These are phyloP conservation scores for Alces alces DNA, from an alignment of 2,113 vertebrate genomes.

Conservation along the genomic window DNA sequence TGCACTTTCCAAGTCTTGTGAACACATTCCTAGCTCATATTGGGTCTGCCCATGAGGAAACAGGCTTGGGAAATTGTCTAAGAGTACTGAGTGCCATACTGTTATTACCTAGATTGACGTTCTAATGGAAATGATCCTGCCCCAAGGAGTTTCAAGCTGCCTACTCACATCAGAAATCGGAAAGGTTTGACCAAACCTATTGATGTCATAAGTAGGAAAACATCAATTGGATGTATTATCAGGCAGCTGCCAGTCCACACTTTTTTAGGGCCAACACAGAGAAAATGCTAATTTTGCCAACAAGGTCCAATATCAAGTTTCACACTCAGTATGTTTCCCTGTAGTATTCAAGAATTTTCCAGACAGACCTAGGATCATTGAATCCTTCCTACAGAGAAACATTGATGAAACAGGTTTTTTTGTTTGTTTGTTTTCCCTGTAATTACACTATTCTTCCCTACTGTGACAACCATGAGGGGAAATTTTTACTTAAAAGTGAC, in stretches of 20 bases:
- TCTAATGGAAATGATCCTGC: neutral
- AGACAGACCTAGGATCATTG: neutral
- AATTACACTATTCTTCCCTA: neutral
- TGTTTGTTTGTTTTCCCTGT: neutral
- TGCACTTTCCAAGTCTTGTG: neutral
- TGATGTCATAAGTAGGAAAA: neutral
- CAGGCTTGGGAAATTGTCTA: neutral
- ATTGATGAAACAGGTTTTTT: neutral
- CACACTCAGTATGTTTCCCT: neutral
- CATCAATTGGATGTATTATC: neutral
- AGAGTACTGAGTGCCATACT: neutral
- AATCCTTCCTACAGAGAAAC: neutral
- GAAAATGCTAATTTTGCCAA: neutral
- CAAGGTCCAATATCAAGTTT: neutral
- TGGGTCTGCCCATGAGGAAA: neutral
- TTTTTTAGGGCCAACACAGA: neutral
- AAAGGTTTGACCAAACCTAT: neutral
- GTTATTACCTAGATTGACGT: neutral
- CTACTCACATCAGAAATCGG: neutral
- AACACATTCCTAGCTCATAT: neutral
- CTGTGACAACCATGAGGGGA: neutral
- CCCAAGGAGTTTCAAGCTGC: neutral
- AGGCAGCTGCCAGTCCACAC: neutral
- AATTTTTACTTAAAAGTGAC: neutral
- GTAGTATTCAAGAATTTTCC: neutral